Evolutionary conservation across 2,888 invertebrate species (phyloP).

Genomic region (Caenorhabditis sp.): DNA sequence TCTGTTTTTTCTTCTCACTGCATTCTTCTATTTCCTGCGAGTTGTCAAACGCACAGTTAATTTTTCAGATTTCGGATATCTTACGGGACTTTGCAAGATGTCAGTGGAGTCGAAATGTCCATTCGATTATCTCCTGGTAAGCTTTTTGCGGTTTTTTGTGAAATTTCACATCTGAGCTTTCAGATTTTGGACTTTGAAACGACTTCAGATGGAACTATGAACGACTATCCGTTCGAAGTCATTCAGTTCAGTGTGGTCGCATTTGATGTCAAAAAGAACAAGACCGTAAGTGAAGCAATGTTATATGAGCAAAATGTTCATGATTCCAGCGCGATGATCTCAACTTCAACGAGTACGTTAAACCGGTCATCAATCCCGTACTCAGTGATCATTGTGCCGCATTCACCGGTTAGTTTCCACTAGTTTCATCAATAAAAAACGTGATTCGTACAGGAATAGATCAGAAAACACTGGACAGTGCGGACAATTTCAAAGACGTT

Average conservation of each 20-base stretch:
- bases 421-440: not conserved
- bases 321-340: constrained; percentile 12
- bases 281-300: not conserved
- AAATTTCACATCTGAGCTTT: not conserved
- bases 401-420: constrained; percentile 13
- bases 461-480: constrained; percentile 10
- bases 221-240: constrained; percentile 13
- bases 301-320: not conserved
- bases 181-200: constrained; percentile 17
- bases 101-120: not conserved
- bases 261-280: not conserved
- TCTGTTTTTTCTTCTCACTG: no score
- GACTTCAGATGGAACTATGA: not conserved
- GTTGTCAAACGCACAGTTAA: no score
- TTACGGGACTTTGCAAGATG: not conserved
- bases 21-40: no score
- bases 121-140: not conserved
- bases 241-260: constrained; percentile 21
- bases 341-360: constrained; percentile 26
- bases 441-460: constrained; percentile 15
- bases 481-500: constrained; percentile 3
- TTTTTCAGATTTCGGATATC: no score
- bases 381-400: constrained; percentile 8
- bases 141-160: not conserved
- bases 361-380: constrained; percentile 8